Evolutionary conservation across 1,140 invertebrate species (phyloP).

Genomic region (Drosophila suzukii): DNA sequence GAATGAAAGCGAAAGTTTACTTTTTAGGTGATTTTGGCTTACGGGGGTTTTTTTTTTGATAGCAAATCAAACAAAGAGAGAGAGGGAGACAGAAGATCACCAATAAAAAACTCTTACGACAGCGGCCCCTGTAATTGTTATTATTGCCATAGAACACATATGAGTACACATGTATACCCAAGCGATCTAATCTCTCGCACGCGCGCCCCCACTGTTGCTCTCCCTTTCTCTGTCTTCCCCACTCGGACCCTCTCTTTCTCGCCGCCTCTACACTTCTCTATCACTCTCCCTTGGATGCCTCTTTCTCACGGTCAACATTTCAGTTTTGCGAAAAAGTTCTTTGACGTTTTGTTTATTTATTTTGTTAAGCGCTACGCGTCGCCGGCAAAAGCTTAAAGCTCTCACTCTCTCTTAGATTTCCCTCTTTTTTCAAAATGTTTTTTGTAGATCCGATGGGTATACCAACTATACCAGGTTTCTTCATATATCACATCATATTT

Average conservation of each 20-base stretch:
- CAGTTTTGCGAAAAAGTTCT: constrained; percentile 77
- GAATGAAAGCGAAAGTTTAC: constrained; percentile 67
- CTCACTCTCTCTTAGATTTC: neutral
- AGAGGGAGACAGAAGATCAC: constrained; percentile 6
- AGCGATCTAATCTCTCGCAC: constrained; percentile 35
- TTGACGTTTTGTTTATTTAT: constrained; percentile 83
- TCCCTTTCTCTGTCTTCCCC: constrained; percentile 5
- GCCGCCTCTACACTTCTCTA: neutral
- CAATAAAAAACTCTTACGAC: constrained; percentile 79
- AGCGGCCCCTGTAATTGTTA: constrained; percentile 71
- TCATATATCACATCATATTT: too few species aligned
- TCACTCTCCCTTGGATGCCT: constrained; percentile 11
- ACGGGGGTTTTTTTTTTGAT: constrained; percentile 39
- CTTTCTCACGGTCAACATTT: constrained; percentile 49
- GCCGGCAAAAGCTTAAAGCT: constrained; percentile 54
- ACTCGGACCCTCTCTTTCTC: neutral
- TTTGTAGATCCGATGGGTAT: neutral
- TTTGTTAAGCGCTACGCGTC: constrained; percentile 63
- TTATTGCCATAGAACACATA: constrained; percentile 49
- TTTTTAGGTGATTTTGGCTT: constrained; percentile 36
- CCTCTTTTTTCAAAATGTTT: constrained; percentile 5
- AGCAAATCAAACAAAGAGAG: constrained; percentile 5
- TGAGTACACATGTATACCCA: constrained; percentile 5
- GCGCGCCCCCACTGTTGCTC: constrained; percentile 26
- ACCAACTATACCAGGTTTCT: neutral